Percentiles rank a stretch among this genome's conserved stretches.
phyloP scores from a whole-genome alignment of 2,113 vertebrate genomes.

The Piprites chloris region DNA sequence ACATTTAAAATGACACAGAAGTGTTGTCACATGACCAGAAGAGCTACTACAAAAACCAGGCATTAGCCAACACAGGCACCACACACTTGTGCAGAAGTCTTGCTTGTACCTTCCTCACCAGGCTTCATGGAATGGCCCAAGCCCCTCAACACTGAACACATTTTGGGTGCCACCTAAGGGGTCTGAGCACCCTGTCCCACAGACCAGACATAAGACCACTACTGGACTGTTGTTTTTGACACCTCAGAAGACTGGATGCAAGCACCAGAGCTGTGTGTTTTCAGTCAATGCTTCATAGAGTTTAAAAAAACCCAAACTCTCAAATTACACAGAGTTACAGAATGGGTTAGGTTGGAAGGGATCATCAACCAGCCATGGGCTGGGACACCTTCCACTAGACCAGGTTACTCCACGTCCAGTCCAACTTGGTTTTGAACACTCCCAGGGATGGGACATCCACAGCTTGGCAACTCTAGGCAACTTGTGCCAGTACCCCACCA shows the following conservation, averaged over 20 bases:
- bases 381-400: rapidly evolving
- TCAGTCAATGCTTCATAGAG: rapidly evolving
- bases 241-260: neutral
- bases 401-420: neutral
- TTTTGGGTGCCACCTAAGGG: neutral
- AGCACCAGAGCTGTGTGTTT: rapidly evolving
- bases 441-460: neutral
- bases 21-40: neutral
- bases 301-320: neutral
- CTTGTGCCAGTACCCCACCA: neutral
- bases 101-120: neutral
- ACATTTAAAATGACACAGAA: neutral
- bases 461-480: neutral
- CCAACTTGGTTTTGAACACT: neutral
- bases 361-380: neutral
- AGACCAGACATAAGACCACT: neutral
- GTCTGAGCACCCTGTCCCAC: neutral
- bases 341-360: neutral
- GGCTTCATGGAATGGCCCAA: rapidly evolving
- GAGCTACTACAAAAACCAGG: neutral
- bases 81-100: neutral
- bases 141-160: too few relatives aligned
- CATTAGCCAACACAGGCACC: neutral
- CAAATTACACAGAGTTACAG: neutral
- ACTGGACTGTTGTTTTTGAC: rapidly evolving